These are phyloP conservation scores for Ursus arctos DNA, from an alignment of 2,113 vertebrate genomes.

Conservation along the genomic window DNA sequence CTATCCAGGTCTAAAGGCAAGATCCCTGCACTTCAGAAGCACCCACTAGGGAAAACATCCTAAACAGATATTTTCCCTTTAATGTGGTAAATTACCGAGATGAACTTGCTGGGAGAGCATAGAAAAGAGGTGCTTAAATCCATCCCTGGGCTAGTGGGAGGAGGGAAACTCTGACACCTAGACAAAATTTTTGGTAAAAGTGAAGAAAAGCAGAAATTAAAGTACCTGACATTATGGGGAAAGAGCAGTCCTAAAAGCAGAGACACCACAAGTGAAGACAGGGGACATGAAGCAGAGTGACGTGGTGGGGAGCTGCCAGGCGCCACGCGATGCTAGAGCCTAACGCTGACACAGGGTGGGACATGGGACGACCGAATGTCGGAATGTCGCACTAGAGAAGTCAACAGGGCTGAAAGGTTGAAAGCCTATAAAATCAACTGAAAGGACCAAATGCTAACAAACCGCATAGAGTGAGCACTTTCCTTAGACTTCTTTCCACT, in stretches of 20 bases:
- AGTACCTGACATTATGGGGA: background rate
- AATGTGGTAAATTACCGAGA: background rate
- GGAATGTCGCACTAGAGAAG: background rate
- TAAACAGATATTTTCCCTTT: background rate
- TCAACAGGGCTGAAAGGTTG: background rate
- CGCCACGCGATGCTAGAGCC: background rate
- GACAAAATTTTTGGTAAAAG: background rate
- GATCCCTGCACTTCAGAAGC: background rate
- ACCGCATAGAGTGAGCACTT: background rate
- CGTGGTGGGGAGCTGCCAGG: rapidly evolving
- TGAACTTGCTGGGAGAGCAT: background rate
- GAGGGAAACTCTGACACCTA: background rate
- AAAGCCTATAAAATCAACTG: background rate
- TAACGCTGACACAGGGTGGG: background rate
- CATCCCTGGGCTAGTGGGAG: background rate
- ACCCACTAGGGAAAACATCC: background rate
- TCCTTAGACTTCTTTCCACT: background rate
- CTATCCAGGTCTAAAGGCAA: background rate
- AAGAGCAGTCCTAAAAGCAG: background rate
- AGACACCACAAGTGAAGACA: background rate
- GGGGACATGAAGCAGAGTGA: background rate
- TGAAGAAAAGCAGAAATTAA: slow-evolving; percentile 19
- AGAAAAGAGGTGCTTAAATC: background rate
- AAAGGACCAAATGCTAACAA: background rate
- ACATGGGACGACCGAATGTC: too few species aligned